Percentiles rank a stretch among this genome's conserved stretches.
phyloP scores from a whole-genome alignment of 2,888 invertebrate genomes.

The Trichopria drosophilae region DNA sequence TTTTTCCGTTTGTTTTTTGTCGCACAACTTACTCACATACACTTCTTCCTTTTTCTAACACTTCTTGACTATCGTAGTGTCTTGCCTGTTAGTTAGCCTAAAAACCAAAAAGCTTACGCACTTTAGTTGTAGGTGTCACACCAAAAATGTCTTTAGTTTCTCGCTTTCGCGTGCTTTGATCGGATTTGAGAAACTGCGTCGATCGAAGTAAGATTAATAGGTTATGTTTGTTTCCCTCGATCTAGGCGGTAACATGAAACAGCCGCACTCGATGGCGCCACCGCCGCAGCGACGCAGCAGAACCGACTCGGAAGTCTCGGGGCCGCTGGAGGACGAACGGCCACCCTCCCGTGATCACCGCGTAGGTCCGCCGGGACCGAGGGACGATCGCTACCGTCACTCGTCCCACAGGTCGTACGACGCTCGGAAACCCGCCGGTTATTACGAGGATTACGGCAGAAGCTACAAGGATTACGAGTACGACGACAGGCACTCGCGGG shows the following conservation, averaged over 20 bases:
- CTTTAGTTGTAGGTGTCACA: no score
- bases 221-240: neutral
- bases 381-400: conserved; percentile 51
- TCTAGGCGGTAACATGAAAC: conserved; percentile 45
- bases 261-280: conserved; percentile 43
- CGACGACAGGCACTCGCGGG: conserved; percentile 52
- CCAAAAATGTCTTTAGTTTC: no score
- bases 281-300: conserved; percentile 48
- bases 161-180: no score
- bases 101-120: no score
- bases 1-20: conserved; percentile 1
- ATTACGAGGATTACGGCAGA: conserved; percentile 43
- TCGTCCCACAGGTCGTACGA: conserved; percentile 48
- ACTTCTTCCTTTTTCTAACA: conserved; percentile 8
- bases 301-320: conserved; percentile 52
- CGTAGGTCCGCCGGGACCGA: conserved; percentile 31
- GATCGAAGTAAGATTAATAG: no score
- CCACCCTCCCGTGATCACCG: conserved; percentile 51
- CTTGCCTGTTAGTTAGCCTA: no score
- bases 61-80: no score
- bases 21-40: conserved; percentile 1
- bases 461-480: conserved; percentile 54
- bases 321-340: conserved; percentile 51
- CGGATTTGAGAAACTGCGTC: no score
- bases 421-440: conserved; percentile 43